Base-by-base conservation (phyloP, 2,888 invertebrate species). In the Noctua janthina region DNA sequence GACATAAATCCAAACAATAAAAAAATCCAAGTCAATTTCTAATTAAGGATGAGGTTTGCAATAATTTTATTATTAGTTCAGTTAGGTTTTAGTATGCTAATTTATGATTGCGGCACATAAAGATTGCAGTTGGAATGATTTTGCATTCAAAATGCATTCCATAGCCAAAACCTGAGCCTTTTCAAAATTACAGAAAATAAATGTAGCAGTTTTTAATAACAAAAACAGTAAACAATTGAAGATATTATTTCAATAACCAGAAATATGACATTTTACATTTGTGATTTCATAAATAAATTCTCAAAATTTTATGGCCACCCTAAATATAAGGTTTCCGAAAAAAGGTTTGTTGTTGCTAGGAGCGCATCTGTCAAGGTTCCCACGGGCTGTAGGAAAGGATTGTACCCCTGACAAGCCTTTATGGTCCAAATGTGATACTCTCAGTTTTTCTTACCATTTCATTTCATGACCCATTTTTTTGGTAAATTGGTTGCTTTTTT, bases 301-400 rank as follows among this genome's bases (percentile, higher is more conserved):
- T n/a, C 17, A 46, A 43, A 15, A 46, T 1, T 54, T 54, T 66
- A 78, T 92, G 89, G 92, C 74, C 79, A 87, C 89, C 88, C 89
- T 91, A 92, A 82, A 79, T 73, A 85, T 86, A 90, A 93, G 92
- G 91, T 90, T 93, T 92, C 93, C 93, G 93, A 96, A 96, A 96
- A 96, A 95, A 94, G 91, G 83, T 93, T 93, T 91, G 84, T 90
- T 89, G 89, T 91, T 89, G 89, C 90, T 92, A 93, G 91, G 89
- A 92, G 89, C 91, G 89, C 96, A 96, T 96, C 96, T 96, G 96
- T 93, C 93, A 92, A 76, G 88, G 92, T 96, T 96, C 96, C 95
- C 96, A 96, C 96, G 96, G 89, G n/a, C 23, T 83, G 77, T 88
- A 92, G 91, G 90, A 96, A 96, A 96, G 96, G 96, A 95, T 96